Base-by-base conservation (phyloP, 2,797 vertebrate genomes). In the Melanotaenia maccullochi region DNA sequence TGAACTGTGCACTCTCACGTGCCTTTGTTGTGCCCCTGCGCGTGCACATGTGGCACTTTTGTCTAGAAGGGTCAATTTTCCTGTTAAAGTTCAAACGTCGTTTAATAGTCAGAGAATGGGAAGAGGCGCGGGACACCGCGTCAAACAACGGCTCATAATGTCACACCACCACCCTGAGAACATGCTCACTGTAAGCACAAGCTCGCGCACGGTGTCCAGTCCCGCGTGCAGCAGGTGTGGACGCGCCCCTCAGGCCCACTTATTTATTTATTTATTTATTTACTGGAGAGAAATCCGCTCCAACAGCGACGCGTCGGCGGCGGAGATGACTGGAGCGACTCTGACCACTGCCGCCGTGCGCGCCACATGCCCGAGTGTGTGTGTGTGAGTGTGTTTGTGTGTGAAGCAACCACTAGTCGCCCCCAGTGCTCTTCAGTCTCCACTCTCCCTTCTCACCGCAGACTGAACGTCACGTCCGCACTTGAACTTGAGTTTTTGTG, bases 381-480 rank as follows among this genome's bases (percentile, higher is more conserved):
- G 51, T 42, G 84, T 66, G 79, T 67, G 67, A 3, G 80, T 64
- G 75, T 71, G 83, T 73, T 77, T 75, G 44, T 42, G 84, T 66
- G 79, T 96, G 36, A 95, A 97, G 96, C 96, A 96, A 96, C 97
- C 97, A 94, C 97, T 99, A 98, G 97, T 99, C 97, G 97, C 97
- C 97, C 97, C 97, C 97, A 98, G 96, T 97, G 97, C 96, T 97
- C 97, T 96, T 96, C 96, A 93, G 92, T 97, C 96, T 93, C 92
- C 92, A 94, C 91, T 97, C 96, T 97, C 96, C 96, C 96, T 96
- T 96, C 95, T 96, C 93, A 95, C 85, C 95, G 96, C 96, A 96
- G 95, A 97, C 96, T 96, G 96, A 97, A 97, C 97, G 97, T 99
- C 97, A 98, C 97, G 97, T 98, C 97, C 97, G 97, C 96, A 97